Conservation (phyloP, 2,888 invertebrate species). For the Exephanes ischioxanthus region DNA sequence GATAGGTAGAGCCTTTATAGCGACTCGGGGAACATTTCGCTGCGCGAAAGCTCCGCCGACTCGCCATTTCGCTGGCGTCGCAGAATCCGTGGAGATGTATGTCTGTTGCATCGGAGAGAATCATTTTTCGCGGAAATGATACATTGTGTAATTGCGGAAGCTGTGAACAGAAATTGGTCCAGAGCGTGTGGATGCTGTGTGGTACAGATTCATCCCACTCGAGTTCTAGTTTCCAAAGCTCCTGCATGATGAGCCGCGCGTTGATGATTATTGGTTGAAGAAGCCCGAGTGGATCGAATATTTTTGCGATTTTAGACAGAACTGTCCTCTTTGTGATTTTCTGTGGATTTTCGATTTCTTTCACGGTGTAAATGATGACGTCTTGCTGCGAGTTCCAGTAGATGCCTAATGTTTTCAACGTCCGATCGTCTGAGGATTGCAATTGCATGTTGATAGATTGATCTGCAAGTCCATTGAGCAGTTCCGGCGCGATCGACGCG, state of each 20-base stretch:
- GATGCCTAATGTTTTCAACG: constrained; percentile 56
- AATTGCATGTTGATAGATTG: constrained; percentile 29
- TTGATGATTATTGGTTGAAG: constrained; percentile 36
- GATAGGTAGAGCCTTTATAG: too few species aligned
- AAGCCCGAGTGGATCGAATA: constrained; percentile 50
- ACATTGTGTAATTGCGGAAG: constrained; percentile 26
- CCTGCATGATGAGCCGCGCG: constrained; percentile 53
- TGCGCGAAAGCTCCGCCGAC: constrained; percentile 74
- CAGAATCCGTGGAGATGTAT: constrained; percentile 69
- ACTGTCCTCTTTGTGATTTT: constrained; percentile 55
- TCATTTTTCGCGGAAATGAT: constrained; percentile 21
- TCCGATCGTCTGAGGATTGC: constrained; percentile 21
- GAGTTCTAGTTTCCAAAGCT: constrained; percentile 44
- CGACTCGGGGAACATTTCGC: too few species aligned
- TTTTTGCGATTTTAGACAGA: constrained; percentile 41
- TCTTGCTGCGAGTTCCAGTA: constrained; percentile 57
- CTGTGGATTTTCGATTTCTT: background rate
- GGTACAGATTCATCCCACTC: constrained; percentile 61
- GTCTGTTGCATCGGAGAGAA: background rate
- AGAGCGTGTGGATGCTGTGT: constrained; percentile 40
- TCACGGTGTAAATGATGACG: constrained; percentile 56
- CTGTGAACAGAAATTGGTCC: constrained; percentile 36
- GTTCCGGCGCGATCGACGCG: constrained; percentile 56
- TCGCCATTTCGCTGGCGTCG: constrained; percentile 71
- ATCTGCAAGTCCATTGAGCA: constrained; percentile 50